These are phyloP conservation scores for Littorina saxatilis DNA, from an alignment of 1,140 invertebrate genomes.

Conservation along the genomic window DNA sequence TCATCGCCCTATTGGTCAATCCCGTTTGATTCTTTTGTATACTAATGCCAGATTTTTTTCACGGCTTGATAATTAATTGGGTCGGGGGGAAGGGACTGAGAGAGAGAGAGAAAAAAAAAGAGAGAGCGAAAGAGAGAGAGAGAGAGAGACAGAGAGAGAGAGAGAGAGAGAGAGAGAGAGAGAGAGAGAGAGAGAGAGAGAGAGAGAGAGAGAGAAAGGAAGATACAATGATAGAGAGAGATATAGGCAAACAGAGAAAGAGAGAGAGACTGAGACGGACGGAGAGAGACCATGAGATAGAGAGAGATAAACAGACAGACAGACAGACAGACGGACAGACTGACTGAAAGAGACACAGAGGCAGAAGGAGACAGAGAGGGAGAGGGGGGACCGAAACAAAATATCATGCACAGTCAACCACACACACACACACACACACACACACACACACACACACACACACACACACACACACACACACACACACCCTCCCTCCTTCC, in stretches of 20 bases:
- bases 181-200: neutral
- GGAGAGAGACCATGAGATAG: neutral
- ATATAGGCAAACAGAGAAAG: neutral
- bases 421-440: constrained; percentile 20
- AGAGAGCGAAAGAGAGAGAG: constrained; percentile 20
- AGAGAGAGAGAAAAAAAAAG: constrained; percentile 16
- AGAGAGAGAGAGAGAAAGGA: neutral
- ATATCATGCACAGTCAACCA: neutral
- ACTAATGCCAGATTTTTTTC: too few relatives aligned
- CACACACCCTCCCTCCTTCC: neutral
- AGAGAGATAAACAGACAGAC: neutral
- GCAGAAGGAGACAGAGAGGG: neutral
- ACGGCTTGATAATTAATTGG: too few relatives aligned
- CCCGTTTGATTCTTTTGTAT: too few relatives aligned
- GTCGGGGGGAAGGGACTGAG: neutral
- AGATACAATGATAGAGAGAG: neutral
- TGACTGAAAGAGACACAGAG: neutral
- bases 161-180: neutral
- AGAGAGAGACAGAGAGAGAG: neutral
- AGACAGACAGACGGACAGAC: neutral
- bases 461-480: constrained; percentile 20
- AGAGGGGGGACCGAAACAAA: too few relatives aligned
- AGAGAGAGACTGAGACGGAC: neutral
- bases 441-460: constrained; percentile 20
- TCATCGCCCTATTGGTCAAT: too few relatives aligned